phyloP scores from a whole-genome alignment of 2,888 invertebrate genomes.

The Aphidius colemani region DNA sequence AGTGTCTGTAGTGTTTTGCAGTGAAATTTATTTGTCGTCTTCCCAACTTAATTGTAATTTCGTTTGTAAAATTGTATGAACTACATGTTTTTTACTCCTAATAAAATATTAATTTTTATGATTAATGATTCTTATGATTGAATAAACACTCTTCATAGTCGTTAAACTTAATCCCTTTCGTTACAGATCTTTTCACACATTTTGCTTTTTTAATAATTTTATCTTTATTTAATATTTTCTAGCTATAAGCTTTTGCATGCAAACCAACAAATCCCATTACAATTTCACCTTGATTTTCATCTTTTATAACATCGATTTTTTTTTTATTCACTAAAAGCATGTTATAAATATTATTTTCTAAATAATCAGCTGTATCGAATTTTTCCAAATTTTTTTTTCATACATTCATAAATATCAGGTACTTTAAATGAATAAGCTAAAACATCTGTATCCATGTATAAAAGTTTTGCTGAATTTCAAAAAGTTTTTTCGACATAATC shows the following conservation, averaged over 20 bases:
- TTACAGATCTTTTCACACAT: constrained; percentile 12
- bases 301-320: constrained; percentile 32
- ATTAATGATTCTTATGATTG: neutral
- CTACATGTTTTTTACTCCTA: constrained; percentile 15
- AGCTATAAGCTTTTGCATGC: constrained; percentile 8
- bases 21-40: constrained; percentile 48
- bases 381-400: neutral
- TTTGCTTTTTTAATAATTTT: constrained; percentile 35
- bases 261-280: constrained; percentile 1
- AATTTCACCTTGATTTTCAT: constrained; percentile 18
- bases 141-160: constrained; percentile 15
- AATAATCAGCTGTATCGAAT: constrained; percentile 13
- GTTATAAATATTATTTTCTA: constrained; percentile 12
- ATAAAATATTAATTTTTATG: neutral
- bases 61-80: constrained; percentile 20
- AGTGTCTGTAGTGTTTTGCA: constrained; percentile 44
- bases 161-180: constrained; percentile 19
- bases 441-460: constrained; percentile 26
- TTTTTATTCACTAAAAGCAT: constrained; percentile 37
- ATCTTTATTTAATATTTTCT: constrained; percentile 4
- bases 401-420: neutral
- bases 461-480: constrained; percentile 15
- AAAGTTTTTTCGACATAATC: neutral
- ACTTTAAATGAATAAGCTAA: constrained; percentile 13
- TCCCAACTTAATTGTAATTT: constrained; percentile 29